Percentiles rank a stretch among this genome's conserved stretches.
Evolutionary conservation across 2,113 vertebrate genomes (phyloP).

Genomic region (Ursus arctos): DNA sequence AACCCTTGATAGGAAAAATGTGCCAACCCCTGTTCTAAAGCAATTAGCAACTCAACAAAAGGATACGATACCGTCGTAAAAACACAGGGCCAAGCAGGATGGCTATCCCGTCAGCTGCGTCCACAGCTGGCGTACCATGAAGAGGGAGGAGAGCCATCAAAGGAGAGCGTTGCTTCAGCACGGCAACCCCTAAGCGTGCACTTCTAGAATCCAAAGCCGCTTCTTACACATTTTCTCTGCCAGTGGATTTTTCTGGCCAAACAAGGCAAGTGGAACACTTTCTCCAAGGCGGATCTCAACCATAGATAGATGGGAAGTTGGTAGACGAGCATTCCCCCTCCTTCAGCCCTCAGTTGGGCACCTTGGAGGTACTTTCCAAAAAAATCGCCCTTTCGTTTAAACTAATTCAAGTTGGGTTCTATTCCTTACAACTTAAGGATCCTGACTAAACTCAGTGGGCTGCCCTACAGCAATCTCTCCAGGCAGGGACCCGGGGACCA

Average conservation of each 20-base stretch:
- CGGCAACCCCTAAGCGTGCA: not conserved
- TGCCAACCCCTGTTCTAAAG: not conserved
- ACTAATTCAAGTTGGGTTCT: not conserved
- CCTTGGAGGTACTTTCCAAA: not conserved
- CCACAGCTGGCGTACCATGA: not conserved
- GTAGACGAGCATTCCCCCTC: not conserved
- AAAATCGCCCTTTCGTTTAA: not conserved
- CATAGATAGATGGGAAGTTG: not conserved
- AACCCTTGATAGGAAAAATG: not conserved
- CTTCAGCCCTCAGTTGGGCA: not conserved
- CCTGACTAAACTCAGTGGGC: not conserved
- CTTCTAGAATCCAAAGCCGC: not conserved
- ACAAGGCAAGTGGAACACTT: not conserved
- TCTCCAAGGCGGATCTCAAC: not conserved
- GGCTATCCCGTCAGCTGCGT: not conserved
- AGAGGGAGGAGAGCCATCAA: not conserved
- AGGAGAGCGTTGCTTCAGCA: not conserved
- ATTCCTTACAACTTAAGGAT: not conserved
- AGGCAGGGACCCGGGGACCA: not conserved
- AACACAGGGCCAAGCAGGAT: not conserved
- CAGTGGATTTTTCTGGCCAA: not conserved
- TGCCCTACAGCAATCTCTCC: not conserved
- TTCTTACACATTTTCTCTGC: not conserved
- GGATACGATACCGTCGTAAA: not conserved
- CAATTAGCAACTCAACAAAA: not conserved